These are phyloP conservation scores for Grammomys dolichurus DNA, from an alignment of 2,113 vertebrate genomes.

Conservation along the genomic window DNA sequence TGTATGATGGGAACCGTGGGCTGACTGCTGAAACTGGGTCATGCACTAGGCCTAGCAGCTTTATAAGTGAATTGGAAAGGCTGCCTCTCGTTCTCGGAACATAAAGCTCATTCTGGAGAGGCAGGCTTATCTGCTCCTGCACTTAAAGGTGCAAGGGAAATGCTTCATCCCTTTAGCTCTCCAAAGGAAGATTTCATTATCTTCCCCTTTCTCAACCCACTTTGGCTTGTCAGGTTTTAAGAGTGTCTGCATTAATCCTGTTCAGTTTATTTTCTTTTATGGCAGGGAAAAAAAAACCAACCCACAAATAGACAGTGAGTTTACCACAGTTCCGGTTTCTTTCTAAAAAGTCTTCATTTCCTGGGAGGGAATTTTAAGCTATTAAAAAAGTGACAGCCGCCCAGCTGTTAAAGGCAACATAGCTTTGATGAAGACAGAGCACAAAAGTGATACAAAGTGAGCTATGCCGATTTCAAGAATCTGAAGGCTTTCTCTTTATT, in stretches of 20 bases:
- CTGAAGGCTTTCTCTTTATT: constrained; percentile 53
- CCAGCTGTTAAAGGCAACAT: constrained; percentile 19
- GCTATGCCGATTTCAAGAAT: constrained; percentile 52
- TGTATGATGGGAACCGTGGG: neutral
- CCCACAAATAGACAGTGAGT: constrained; percentile 22
- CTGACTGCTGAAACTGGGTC: constrained; percentile 57
- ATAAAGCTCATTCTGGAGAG: constrained; percentile 45
- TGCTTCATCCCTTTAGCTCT: constrained; percentile 49
- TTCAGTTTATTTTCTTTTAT: constrained; percentile 57
- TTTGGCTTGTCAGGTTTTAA: constrained; percentile 48
- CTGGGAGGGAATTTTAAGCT: constrained; percentile 36
- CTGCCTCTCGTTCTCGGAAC: neutral
- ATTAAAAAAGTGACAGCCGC: constrained; percentile 29
- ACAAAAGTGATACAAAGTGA: constrained; percentile 29
- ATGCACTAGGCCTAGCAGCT: neutral
- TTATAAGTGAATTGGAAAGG: constrained; percentile 54
- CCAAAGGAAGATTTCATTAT: constrained; percentile 54
- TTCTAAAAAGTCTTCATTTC: constrained; percentile 60
- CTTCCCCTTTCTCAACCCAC: neutral
- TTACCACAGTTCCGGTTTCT: constrained; percentile 10
- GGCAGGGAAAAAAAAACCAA: constrained; percentile 6
- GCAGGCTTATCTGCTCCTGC: neutral
- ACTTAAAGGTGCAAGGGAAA: neutral
- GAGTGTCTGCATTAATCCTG: constrained; percentile 18
- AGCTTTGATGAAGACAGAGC: constrained; percentile 48